Percentiles rank a stretch among this genome's conserved stretches.
Evolutionary conservation across 2,888 invertebrate species (phyloP).

Genomic region (Actias luna): DNA sequence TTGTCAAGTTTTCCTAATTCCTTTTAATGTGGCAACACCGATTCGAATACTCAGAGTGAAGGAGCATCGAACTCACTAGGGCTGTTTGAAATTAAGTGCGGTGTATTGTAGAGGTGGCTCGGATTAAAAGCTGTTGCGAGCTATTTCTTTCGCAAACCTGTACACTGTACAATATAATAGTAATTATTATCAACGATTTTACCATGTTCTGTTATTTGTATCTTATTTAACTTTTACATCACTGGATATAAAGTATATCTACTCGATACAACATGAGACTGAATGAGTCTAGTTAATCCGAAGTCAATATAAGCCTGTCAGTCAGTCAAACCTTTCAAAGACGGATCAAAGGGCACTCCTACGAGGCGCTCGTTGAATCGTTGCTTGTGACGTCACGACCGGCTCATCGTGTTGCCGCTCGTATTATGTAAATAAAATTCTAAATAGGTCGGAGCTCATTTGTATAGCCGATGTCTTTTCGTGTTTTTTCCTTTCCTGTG

Average conservation of each 20-base stretch:
- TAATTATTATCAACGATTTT: neutral
- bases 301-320: too few relatives aligned
- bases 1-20: neutral
- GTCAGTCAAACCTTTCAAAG: too few relatives aligned
- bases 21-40: neutral
- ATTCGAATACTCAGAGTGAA: neutral
- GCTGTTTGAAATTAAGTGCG: neutral
- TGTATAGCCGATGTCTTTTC: neutral
- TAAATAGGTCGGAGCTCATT: neutral
- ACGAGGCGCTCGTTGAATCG: neutral
- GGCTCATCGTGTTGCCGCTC: neutral
- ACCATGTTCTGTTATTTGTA: neutral
- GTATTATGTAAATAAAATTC: neutral
- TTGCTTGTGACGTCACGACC: neutral
- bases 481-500: neutral
- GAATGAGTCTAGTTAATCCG: too few relatives aligned
- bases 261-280: too few relatives aligned
- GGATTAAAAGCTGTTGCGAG: neutral
- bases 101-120: neutral
- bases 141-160: neutral
- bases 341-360: too few relatives aligned
- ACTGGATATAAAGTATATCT: too few relatives aligned
- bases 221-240: neutral
- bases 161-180: neutral
- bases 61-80: conserved; percentile 6